Base-by-base conservation (phyloP, 2,113 vertebrate species). In the Syrmaticus mikado region DNA sequence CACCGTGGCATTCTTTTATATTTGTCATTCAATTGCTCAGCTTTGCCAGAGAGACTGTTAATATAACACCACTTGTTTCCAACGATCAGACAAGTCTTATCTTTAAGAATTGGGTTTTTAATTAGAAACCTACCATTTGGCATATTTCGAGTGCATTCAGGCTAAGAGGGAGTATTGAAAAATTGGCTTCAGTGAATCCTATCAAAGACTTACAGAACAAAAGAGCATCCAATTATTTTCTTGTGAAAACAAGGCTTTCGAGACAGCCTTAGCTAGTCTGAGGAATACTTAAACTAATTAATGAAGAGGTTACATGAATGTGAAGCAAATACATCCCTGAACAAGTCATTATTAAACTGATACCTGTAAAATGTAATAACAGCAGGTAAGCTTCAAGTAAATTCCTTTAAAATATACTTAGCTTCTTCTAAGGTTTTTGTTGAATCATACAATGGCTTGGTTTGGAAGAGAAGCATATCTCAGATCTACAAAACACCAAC, bases 141-240 rank as follows among this genome's bases (percentile, higher is more conserved):
- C 67, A 72, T 87, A 45, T 85, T 94, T 87, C 28, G 53, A 88
- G 57, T 65, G 41, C 73, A 72, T 90, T 94, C 55, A 57, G 61
- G 46, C 67, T 73, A 81, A 93, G 93, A 85, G 24, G 7, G 36
- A 93, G 19, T 43, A 62, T 28, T 67, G 57, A 78, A 68, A 55
- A 76, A 85, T 25, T 83, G 46, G 41, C 74, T 61, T 53, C 52
- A 72, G 52, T 52, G 57, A 90, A 84, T 88, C 66, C 24, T 52
- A 52, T 72, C 55, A 64, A 87, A 80, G 43, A 61, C 13, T 50
- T 85, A 14, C 64, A 74, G 71, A 85, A 87, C 40, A 85, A 95
- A 83, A 80, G 72, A 90, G 13, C 50, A 78, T 61, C 61, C 45
- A 78, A 28, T 92, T 94, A 79, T 87, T 93, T 89, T 79, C 81